phyloP scores from a whole-genome alignment of 1,140 invertebrate species.

The Neomicropteryx cornuta region DNA sequence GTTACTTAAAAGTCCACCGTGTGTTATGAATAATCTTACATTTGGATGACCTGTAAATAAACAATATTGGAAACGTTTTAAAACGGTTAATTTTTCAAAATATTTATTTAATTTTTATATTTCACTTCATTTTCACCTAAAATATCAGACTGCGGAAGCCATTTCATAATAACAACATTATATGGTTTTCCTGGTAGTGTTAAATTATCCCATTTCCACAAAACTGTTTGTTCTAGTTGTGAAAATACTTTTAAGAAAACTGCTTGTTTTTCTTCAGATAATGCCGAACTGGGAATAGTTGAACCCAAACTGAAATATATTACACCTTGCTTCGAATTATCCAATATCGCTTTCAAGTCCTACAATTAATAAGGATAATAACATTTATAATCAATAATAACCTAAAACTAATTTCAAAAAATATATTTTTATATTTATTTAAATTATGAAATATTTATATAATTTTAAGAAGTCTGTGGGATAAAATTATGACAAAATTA shows the following conservation, averaged over 20 bases:
- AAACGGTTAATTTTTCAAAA: background rate
- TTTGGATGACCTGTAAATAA: constrained; percentile 43
- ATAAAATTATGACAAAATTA: no score
- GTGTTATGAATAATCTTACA: constrained; percentile 47
- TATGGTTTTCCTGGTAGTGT: constrained; percentile 35
- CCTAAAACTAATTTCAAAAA: no score
- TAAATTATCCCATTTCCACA: constrained; percentile 59
- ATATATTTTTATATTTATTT: constrained; percentile 2
- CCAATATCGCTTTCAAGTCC: constrained; percentile 43
- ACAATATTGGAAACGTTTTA: constrained; percentile 22
- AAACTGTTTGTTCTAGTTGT: constrained; percentile 43
- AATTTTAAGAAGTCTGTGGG: no score
- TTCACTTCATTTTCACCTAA: constrained; percentile 36
- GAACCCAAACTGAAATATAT: constrained; percentile 54
- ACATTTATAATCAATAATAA: no score
- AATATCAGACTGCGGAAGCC: constrained; percentile 61
- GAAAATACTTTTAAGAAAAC: constrained; percentile 42
- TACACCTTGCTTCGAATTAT: constrained; percentile 43
- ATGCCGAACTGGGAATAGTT: constrained; percentile 40
- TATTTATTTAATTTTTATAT: background rate
- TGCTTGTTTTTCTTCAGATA: constrained; percentile 36
- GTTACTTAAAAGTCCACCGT: constrained; percentile 49
- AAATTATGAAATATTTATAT: background rate
- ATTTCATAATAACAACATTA: constrained; percentile 51
- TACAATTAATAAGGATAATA: no score